These are phyloP conservation scores for Meiosimyza decipiens DNA, from an alignment of 2,888 invertebrate genomes.

Conservation along the genomic window DNA sequence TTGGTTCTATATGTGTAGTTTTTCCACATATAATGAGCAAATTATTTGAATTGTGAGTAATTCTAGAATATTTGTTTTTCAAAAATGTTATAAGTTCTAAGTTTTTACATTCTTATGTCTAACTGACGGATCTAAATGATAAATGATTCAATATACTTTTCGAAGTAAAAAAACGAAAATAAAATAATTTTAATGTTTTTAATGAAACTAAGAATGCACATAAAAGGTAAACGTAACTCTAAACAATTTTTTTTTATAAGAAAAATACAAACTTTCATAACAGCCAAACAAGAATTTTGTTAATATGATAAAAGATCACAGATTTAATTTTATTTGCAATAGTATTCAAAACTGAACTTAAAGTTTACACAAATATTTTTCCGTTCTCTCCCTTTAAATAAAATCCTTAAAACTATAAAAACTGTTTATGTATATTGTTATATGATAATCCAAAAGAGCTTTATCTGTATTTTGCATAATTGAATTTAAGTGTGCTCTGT, in stretches of 20 bases:
- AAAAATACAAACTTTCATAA: slow-evolving; percentile 51
- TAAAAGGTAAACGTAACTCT: background rate
- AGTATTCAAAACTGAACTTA: slow-evolving; percentile 47
- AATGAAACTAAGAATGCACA: no score
- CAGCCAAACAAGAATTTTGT: slow-evolving; percentile 59
- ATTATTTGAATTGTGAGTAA: no score
- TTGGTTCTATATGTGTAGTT: no score
- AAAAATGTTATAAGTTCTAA: no score
- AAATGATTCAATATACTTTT: no score
- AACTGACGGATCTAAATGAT: no score
- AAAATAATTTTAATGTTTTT: no score
- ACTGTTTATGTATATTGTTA: background rate
- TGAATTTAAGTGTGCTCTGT: background rate
- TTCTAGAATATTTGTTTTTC: no score
- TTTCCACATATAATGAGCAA: no score
- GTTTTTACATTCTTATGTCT: no score
- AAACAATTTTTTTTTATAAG: slow-evolving; percentile 35
- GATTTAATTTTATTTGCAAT: slow-evolving; percentile 60
- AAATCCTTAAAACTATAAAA: slow-evolving; percentile 15
- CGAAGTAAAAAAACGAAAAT: no score
- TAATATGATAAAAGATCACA: slow-evolving; percentile 61
- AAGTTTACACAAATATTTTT: no score
- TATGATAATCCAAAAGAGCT: slow-evolving; percentile 19
- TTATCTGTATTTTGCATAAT: background rate
- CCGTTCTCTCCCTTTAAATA: background rate